A percentile compares a stretch with the other conserved stretches of the same genome.
phyloP scores from a whole-genome alignment of 2,797 vertebrate species.

The Enteromius argenteus region DNA sequence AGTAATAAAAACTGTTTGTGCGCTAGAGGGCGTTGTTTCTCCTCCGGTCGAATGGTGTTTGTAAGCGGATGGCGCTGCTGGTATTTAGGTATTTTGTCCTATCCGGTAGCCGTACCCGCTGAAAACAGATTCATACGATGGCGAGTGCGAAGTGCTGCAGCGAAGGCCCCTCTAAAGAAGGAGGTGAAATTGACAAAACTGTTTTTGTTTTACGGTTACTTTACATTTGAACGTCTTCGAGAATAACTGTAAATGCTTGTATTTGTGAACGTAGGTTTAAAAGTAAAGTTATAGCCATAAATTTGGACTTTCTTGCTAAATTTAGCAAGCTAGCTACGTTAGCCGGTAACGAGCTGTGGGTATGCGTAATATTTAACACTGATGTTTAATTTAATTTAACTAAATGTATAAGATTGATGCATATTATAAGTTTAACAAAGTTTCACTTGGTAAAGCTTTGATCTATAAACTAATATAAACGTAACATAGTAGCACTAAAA shows the following conservation, averaged over 20 bases:
- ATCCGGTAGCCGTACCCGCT: constrained; percentile 21
- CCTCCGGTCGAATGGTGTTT: no score
- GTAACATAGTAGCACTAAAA: background rate
- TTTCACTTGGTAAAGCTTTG: background rate
- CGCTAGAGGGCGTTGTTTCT: constrained; percentile 3
- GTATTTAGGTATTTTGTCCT: constrained; percentile 33
- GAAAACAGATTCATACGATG: constrained; percentile 44
- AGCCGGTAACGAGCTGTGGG: background rate
- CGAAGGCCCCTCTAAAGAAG: constrained; percentile 44
- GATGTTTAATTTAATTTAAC: background rate
- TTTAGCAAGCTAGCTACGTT: constrained; percentile 30
- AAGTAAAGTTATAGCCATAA: background rate
- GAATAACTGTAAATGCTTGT: background rate
- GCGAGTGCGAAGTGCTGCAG: constrained; percentile 48
- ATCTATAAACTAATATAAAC: background rate
- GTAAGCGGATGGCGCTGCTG: background rate
- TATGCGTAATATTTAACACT: background rate
- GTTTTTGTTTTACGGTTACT: constrained; percentile 5
- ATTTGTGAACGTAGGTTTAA: background rate
- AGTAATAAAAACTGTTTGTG: no score
- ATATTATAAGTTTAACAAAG: background rate
- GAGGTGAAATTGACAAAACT: constrained; percentile 56
- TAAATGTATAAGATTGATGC: background rate
- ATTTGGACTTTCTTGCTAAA: background rate
- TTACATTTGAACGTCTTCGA: no score